Evolutionary conservation across 2,797 vertebrate genomes (phyloP).

Genomic region (Eleutherodactylus coqui): DNA sequence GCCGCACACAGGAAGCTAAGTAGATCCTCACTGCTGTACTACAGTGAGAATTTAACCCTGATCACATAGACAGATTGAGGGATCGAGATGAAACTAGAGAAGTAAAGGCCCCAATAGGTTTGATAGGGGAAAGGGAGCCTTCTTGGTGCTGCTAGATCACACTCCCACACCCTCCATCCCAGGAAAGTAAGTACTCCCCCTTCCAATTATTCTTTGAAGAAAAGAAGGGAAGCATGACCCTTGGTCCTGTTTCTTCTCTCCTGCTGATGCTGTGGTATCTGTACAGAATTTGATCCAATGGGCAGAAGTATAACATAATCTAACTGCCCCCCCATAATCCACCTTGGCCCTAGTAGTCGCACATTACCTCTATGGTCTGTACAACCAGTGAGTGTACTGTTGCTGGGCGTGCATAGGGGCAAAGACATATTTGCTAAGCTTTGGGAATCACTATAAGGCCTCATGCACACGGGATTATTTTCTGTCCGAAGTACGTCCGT

Average conservation of each 20-base stretch:
- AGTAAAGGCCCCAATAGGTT: neutral
- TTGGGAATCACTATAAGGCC: too few relatives aligned
- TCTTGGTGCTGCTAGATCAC: neutral
- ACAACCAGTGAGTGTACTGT: neutral
- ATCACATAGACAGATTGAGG: neutral
- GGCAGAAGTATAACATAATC: too few relatives aligned
- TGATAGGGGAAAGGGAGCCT: neutral
- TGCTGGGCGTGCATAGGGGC: neutral
- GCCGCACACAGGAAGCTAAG: slow-evolving; percentile 7
- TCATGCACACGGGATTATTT: too few relatives aligned
- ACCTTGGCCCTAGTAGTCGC: neutral
- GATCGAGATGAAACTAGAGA: neutral
- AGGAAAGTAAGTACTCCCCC: neutral
- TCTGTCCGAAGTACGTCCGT: too few relatives aligned
- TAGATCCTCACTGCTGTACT: slow-evolving; percentile 5
- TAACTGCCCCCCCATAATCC: neutral
- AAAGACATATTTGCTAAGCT: neutral
- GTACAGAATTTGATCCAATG: neutral
- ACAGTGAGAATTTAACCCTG: neutral
- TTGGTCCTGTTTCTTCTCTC: neutral
- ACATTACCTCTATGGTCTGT: neutral
- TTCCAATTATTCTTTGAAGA: neutral
- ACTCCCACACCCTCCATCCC: neutral
- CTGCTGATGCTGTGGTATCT: neutral
- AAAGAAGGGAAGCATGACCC: slow-evolving; percentile 12